A percentile compares a stretch with the other conserved stretches of the same genome.
Conservation (phyloP, 2,113 vertebrate species). For the western clawed frog (Xenopus tropicalis) region UCB_Xtro_10.0 CM004444.2:163086001-163086500, state of each 20-base stretch:
- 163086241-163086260: not conserved
- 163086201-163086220: not conserved
- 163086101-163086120: constrained; percentile 20
- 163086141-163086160: constrained; percentile 26
- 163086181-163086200: constrained; percentile 27
- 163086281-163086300: too few relatives aligned
- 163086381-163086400: too few relatives aligned
- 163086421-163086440: too few relatives aligned
- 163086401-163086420: too few relatives aligned
- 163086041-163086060: constrained; percentile 25
- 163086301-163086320: too few relatives aligned
- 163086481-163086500: too few relatives aligned
- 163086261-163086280: not conserved
- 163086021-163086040: constrained; percentile 10
- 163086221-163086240: constrained; percentile 4
- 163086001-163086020: constrained; percentile 2
- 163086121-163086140: constrained; percentile 40
- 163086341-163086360: too few relatives aligned
- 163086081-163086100: constrained; percentile 26
- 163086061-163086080: constrained; percentile 37
- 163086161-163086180: constrained; percentile 17
- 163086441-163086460: too few relatives aligned
- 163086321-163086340: too few relatives aligned
- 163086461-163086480: too few relatives aligned
- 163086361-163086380: too few relatives aligned